Evolutionary conservation across 2,113 vertebrate species (phyloP).

Genomic region (Anarrhichthys ocellatus): DNA sequence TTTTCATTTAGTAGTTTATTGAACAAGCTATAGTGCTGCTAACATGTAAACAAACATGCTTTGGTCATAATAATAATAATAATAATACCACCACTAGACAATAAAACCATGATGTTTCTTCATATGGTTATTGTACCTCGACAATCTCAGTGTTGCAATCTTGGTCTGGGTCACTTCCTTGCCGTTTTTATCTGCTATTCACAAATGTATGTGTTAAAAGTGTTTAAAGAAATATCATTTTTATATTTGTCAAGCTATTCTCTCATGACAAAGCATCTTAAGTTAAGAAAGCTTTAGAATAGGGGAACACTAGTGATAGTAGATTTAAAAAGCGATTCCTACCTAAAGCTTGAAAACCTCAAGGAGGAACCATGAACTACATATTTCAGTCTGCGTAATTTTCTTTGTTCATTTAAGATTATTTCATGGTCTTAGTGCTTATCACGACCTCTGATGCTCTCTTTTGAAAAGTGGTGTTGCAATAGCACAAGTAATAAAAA

Average conservation of each 20-base stretch:
- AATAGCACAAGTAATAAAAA: not conserved
- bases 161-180: not conserved
- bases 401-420: not conserved
- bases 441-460: not conserved
- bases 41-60: not conserved
- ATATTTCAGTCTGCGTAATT: not conserved
- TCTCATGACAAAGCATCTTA: constrained; percentile 8
- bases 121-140: not conserved
- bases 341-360: not conserved
- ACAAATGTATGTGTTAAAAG: not conserved
- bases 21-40: not conserved
- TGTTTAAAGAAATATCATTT: not conserved
- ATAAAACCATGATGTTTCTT: not conserved
- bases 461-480: constrained; percentile 3
- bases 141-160: not conserved
- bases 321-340: not conserved
- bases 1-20: no score
- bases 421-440: not conserved
- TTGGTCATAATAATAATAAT: not conserved
- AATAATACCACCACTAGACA: not conserved
- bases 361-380: not conserved
- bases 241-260: not conserved
- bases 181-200: not conserved
- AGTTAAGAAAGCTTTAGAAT: not conserved
- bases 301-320: not conserved